Conservation (phyloP, 2,797 vertebrate genomes). For the Erithacus rubecula region DNA sequence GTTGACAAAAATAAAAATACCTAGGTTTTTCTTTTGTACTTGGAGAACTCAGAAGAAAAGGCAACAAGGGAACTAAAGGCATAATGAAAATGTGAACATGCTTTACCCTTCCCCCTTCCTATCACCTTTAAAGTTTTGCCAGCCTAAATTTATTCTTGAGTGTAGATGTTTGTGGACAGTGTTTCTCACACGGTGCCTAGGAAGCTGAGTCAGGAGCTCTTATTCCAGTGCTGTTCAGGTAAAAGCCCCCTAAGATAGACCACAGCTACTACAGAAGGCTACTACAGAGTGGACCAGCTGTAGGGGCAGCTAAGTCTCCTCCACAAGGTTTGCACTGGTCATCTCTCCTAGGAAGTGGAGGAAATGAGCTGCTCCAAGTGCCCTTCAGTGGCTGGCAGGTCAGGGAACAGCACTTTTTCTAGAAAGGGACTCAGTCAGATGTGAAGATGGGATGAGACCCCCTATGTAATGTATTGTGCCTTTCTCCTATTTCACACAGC, state of each 20-base stretch:
- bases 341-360: neutral
- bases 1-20: neutral
- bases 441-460: neutral
- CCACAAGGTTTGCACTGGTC: neutral
- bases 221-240: neutral
- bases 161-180: rapidly evolving
- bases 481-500: neutral
- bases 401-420: neutral
- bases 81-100: neutral
- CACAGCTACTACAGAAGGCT: neutral
- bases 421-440: neutral
- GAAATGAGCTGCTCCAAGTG: rapidly evolving
- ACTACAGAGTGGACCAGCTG: neutral
- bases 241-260: neutral
- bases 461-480: neutral
- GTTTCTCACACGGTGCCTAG: neutral
- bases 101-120: neutral
- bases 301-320: neutral
- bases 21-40: neutral
- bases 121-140: neutral
- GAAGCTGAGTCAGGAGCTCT: neutral
- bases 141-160: neutral
- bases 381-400: neutral
- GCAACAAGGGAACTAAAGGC: neutral
- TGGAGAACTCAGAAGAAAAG: neutral